Base-by-base conservation (phyloP, 2,113 vertebrate species). In the Cisticola juncidis region DNA sequence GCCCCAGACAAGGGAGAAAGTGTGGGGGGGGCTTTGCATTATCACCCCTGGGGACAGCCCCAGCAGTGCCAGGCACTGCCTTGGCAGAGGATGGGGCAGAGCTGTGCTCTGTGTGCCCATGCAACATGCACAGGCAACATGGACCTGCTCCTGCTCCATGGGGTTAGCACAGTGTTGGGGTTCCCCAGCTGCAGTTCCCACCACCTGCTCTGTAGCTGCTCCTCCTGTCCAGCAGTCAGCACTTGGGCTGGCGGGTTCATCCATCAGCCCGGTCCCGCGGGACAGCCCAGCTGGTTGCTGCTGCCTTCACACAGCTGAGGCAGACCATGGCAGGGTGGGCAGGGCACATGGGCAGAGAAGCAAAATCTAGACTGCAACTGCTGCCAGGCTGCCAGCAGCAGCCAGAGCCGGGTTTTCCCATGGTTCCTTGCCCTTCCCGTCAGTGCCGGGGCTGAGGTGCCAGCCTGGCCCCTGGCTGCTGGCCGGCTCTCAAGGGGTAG, bases 181-280 rank as follows among this genome's bases (percentile, higher is more conserved):
- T 72, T 45, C 29, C 40, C n/a, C 71, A 81, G 79, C 56, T 92
- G 64, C 62, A 84, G 19, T 26, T 80, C 44, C 76, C 71, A 64
- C 38, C 33, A 33, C 42, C 42, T 79, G 48, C 66, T 60, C 45
- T 2, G 10, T 9, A 44, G 66, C 12, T 10, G 3, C 5, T 44
- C 26, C 65, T 28, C n/a, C 3, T 2, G 7, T 26, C 57, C 77
- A 77, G 64, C 36, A 16, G 0, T 16, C n/a, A 29, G 38, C 11
- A 1, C 48, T 76, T 2, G 4, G 40, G 23, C 9, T 61, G 47
- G 47, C 47, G 76, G 72, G 15, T 31, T 69, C 42, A 29, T 66
- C 50, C 72, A 28, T 53, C 79, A 36, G 28, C 35, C 56, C 0
- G 0, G 12, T 19, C 60, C 14, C 1, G 33, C 1, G 1, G 50